Evolutionary conservation across 2,888 invertebrate genomes (phyloP).

Genomic region (Drosophila diplacantha): DNA sequence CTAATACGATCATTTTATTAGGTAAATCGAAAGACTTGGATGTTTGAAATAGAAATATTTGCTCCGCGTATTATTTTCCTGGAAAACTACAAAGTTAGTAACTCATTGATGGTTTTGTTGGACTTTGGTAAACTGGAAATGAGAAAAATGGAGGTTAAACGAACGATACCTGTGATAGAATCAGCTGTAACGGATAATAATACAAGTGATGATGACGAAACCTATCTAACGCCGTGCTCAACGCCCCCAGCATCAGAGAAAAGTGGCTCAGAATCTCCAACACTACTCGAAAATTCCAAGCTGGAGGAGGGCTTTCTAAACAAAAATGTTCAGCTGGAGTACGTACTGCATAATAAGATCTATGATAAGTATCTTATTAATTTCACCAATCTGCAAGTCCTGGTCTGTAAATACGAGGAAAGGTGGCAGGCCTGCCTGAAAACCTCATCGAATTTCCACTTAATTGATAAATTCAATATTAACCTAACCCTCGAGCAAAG

Average conservation of each 20-base stretch:
- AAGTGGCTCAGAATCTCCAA: conserved; percentile 80
- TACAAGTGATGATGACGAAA: conserved; percentile 81
- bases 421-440: conserved; percentile 92
- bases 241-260: conserved; percentile 88
- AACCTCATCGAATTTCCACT: conserved; percentile 89
- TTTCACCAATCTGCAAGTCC: conserved; percentile 89
- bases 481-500: conserved; percentile 87
- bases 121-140: conserved; percentile 90
- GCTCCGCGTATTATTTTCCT: conserved; percentile 95
- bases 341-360: conserved; percentile 82
- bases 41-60: conserved; percentile 92
- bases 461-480: conserved; percentile 88
- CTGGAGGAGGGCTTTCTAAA: conserved; percentile 82
- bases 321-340: conserved; percentile 81
- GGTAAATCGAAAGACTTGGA: conserved; percentile 87
- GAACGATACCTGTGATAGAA: conserved; percentile 45
- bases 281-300: conserved; percentile 77
- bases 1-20: conserved; percentile 55
- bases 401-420: conserved; percentile 92
- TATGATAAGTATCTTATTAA: conserved; percentile 89
- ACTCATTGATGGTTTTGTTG: conserved; percentile 88
- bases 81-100: conserved; percentile 86
- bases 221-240: conserved; percentile 90
- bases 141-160: conserved; percentile 69
- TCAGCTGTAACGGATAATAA: conserved; percentile 34